Percentiles rank a stretch among this genome's conserved stretches.
Conservation (phyloP, 2,888 invertebrate species). For the Macaria notata region DNA sequence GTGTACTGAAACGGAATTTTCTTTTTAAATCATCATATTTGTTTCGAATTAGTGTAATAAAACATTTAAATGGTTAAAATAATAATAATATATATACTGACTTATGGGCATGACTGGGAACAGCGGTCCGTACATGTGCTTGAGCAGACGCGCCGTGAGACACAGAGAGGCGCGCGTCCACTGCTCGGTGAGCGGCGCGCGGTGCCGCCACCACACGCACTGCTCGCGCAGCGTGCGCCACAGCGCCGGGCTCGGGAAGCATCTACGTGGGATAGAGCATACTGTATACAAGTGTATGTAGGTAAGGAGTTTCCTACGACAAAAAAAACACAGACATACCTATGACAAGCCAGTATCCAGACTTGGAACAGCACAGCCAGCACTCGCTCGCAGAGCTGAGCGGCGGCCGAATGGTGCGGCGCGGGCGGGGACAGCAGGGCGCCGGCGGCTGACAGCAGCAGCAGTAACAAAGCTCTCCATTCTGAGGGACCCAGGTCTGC, state of each 20-base stretch:
- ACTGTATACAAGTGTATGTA: too few species aligned
- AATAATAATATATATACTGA: constrained; percentile 56
- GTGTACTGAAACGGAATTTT: too few species aligned
- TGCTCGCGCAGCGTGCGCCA: constrained; percentile 98
- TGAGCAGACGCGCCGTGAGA: constrained; percentile 91
- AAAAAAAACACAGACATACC: constrained; percentile 7
- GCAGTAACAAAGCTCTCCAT: constrained; percentile 94
- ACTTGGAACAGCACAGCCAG: constrained; percentile 94
- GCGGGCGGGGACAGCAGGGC: constrained; percentile 95
- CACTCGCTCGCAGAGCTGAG: constrained; percentile 96
- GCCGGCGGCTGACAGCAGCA: constrained; percentile 92
- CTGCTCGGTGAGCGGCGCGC: constrained; percentile 95
- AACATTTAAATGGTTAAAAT: too few species aligned
- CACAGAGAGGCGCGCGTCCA: constrained; percentile 97
- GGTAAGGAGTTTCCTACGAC: too few species aligned
- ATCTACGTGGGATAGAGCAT: constrained; percentile 56
- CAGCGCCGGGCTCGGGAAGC: constrained; percentile 96
- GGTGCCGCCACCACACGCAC: constrained; percentile 96
- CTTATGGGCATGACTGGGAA: constrained; percentile 92
- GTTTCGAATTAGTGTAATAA: too few species aligned
- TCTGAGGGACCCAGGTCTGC: constrained; percentile 89
- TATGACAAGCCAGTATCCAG: constrained; percentile 31
- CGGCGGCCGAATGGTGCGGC: constrained; percentile 96
- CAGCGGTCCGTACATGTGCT: constrained; percentile 93
- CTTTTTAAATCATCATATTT: too few species aligned